Evolutionary conservation across 1,140 invertebrate genomes (phyloP).

Genomic region (Plodia interpunctella): DNA sequence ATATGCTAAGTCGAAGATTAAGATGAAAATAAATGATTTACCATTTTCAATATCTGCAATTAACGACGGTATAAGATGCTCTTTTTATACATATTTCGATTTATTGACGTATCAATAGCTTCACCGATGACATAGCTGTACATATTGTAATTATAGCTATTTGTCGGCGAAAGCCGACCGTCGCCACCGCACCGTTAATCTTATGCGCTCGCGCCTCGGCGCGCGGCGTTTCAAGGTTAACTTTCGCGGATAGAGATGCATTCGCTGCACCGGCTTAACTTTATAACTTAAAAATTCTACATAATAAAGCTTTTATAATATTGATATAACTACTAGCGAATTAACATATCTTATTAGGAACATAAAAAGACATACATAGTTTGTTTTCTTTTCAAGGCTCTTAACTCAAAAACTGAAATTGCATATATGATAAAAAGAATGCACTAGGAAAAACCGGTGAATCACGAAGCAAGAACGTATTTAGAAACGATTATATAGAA

Average conservation of each 20-base stretch:
- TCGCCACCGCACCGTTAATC: conserved; percentile 42
- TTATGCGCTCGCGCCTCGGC: conserved; percentile 34
- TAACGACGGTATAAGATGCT: no score
- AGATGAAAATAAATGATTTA: no score
- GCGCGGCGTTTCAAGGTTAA: conserved; percentile 52
- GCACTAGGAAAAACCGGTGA: neutral
- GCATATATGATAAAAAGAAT: neutral
- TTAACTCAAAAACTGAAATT: neutral
- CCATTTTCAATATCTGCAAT: no score
- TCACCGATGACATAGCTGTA: neutral
- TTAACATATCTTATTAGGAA: no score
- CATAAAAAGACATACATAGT: no score
- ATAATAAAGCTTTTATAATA: no score
- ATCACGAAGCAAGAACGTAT: neutral
- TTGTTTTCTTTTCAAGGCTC: no score
- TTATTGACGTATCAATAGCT: conserved; percentile 11
- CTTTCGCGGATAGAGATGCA: conserved; percentile 44
- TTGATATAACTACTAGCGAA: no score
- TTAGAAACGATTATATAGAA: neutral
- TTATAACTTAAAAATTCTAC: no score
- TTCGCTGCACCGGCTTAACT: neutral
- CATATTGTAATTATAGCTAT: conserved; percentile 23
- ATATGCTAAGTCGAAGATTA: no score
- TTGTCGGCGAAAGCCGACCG: conserved; percentile 50
- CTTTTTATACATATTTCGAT: neutral